phyloP scores from a whole-genome alignment of 2,113 vertebrate species.

The Triplophysa tibetana region DNA sequence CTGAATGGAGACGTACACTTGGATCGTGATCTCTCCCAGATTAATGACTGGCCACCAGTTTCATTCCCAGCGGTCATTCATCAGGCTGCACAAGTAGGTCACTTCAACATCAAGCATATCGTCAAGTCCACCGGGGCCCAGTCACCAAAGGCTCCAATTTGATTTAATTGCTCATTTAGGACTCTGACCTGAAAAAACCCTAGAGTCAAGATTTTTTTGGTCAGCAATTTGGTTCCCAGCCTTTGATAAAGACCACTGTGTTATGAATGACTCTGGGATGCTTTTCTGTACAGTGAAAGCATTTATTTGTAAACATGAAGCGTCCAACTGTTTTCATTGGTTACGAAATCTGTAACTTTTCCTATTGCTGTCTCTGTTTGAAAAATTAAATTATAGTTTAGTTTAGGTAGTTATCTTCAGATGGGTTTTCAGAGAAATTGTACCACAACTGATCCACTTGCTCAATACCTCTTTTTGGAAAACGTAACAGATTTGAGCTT shows the following conservation, averaged over 20 bases:
- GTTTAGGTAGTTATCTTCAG: too few species aligned
- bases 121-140: constrained; percentile 73
- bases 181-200: constrained; percentile 83
- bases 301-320: not conserved
- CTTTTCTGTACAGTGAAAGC: not conserved
- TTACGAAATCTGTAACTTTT: too few species aligned
- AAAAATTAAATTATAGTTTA: too few species aligned
- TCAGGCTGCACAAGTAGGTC: constrained; percentile 88
- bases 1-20: constrained; percentile 75
- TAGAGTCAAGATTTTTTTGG: constrained; percentile 80
- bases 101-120: constrained; percentile 87
- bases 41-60: constrained; percentile 89
- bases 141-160: constrained; percentile 75
- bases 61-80: constrained; percentile 87
- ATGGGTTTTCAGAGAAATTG: too few species aligned
- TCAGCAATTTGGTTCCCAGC: constrained; percentile 75
- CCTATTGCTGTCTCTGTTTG: too few species aligned
- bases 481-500: too few species aligned
- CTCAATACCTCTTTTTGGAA: too few species aligned
- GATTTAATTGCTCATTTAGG: constrained; percentile 88
- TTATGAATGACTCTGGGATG: constrained; percentile 7
- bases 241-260: not conserved
- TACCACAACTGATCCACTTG: too few species aligned
- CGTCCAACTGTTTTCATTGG: too few species aligned
- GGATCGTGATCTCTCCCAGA: constrained; percentile 89